A percentile compares a stretch with the other conserved stretches of the same genome.
Evolutionary conservation across 2,113 vertebrate species (phyloP).

Genomic region (Tyrannus savana): DNA sequence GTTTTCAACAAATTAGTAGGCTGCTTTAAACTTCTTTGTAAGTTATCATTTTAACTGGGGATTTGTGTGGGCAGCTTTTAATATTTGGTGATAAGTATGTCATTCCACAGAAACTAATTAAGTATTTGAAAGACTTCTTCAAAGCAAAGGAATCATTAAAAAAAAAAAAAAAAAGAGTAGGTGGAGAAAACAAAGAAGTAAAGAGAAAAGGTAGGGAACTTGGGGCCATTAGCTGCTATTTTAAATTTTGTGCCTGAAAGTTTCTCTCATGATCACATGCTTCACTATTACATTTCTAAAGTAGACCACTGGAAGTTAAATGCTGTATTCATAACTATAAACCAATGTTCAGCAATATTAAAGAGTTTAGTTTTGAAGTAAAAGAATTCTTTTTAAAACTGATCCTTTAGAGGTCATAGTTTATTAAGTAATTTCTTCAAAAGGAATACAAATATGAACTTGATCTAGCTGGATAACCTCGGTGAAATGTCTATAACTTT

Average conservation of each 20-base stretch:
- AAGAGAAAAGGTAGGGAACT: neutral
- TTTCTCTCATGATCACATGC: neutral
- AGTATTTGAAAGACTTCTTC: slow-evolving; percentile 35
- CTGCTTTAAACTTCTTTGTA: slow-evolving; percentile 23
- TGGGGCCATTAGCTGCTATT: neutral
- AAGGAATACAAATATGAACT: neutral
- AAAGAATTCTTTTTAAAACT: neutral
- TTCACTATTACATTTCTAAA: neutral
- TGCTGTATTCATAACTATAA: neutral
- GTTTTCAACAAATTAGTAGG: slow-evolving; percentile 23
- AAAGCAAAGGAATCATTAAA: neutral
- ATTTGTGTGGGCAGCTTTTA: slow-evolving; percentile 30
- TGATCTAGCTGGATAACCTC: neutral
- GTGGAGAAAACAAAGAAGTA: neutral
- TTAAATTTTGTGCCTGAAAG: neutral
- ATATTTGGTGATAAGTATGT: slow-evolving; percentile 26
- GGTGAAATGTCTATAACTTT: neutral
- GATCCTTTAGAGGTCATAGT: neutral
- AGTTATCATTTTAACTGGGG: slow-evolving; percentile 39
- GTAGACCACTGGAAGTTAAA: neutral
- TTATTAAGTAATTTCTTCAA: neutral
- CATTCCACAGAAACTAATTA: slow-evolving; percentile 40
- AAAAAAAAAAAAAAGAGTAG: neutral
- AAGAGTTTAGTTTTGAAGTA: neutral
- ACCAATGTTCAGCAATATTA: neutral